Evolutionary conservation across 2,888 invertebrate species (phyloP), one percentile per base, ranked within the genome.

Genomic region (Rotaria sp.): DNA sequence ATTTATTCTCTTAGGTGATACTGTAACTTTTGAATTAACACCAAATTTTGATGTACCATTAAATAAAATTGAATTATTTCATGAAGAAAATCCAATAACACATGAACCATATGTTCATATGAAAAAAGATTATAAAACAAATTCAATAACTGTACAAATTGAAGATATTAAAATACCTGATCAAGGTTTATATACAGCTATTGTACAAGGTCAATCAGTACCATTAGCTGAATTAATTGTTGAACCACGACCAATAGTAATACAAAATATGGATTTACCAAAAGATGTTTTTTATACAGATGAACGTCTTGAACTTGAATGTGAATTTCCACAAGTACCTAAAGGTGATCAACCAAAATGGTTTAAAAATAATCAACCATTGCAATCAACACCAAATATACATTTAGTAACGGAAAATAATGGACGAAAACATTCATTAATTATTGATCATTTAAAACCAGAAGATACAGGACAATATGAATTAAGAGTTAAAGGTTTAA

Each of bases 391-490:
- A 26, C 2, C 38, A 24, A 38, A 80, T 41, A 2, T 41, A 26
- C 41, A 41, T 80, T 41, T 80, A 41, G 10, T 80, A 26, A 41
- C 21, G 7, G 75, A 80, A 80, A 80, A 80, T 80, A 18, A n/a
- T 26, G 45, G 45, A 38, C 38, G 45, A 41, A 80, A 80, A 80
- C 75, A 80, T 80, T 80, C 45, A 26, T 45, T 80, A 26, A 45
- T 80, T 26, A 75, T 86, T n/a, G 85, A 86, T 15, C 52, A 57
- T n/a, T 26, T 86, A 24, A 45, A n/a, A 8, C 55, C 57, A 48
- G 50, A 84, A 2, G 86, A 86, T 86, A 74, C 45, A 21, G 86
- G 86, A 11, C 15, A 35, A 26, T 86, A 86, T 75, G 85, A 86
- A 45, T 35, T 86, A 45, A 5, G 75, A 41, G 75, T 80, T 1